Percentiles rank a stretch among this genome's conserved stretches.
phyloP scores from a whole-genome alignment of 2,888 invertebrate species.

The Clitarchus hookeri region DNA sequence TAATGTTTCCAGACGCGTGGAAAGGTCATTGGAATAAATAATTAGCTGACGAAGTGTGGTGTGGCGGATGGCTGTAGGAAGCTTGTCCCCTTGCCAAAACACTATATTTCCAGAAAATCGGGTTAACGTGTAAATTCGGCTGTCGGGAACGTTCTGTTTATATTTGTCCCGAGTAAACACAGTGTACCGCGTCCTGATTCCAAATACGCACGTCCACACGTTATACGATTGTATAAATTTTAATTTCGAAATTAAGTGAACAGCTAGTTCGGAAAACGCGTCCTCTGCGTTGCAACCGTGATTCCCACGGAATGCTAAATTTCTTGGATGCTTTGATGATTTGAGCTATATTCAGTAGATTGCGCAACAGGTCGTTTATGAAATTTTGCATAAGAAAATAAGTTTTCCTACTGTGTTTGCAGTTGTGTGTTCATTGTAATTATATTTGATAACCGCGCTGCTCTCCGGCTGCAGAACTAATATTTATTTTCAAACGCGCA shows the following conservation, averaged over 20 bases:
- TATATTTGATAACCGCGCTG: no score
- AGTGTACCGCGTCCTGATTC: not conserved
- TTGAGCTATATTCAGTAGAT: no score
- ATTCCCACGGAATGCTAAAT: no score
- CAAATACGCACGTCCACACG: not conserved
- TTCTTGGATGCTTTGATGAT: no score
- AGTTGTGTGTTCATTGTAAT: no score
- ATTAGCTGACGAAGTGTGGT: not conserved
- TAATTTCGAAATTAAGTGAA: not conserved
- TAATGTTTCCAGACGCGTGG: not conserved
- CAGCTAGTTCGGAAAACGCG: no score
- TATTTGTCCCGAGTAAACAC: not conserved
- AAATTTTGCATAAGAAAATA: no score
- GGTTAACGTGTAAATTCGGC: not conserved
- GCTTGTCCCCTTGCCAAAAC: not conserved
- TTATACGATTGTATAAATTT: not conserved
- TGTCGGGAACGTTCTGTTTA: not conserved
- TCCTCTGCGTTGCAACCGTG: no score
- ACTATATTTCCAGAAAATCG: not conserved
- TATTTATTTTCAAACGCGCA: no score
- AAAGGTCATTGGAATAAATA: not conserved
- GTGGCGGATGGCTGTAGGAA: not conserved
- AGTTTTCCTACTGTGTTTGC: no score
- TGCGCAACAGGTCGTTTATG: no score
- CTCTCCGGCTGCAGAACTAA: no score